Conservation (phyloP, 2,888 invertebrate species). For the Catocala fraxini region DNA sequence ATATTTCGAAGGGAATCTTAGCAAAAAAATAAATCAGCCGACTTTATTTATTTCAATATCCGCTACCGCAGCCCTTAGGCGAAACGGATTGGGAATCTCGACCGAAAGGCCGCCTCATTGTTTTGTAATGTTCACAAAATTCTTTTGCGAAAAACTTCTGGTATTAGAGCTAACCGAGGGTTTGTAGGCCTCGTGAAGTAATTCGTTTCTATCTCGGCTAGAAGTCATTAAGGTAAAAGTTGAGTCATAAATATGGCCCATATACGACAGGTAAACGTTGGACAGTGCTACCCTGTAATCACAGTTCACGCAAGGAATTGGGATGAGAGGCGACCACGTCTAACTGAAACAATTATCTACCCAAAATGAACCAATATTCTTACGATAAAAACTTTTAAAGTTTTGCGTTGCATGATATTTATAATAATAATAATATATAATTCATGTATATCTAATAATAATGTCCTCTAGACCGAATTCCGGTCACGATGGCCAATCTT, state of each 20-base stretch:
- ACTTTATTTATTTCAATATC: constrained; percentile 50
- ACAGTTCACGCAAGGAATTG: constrained; percentile 8
- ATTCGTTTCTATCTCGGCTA: constrained; percentile 18
- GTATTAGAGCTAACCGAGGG: constrained; percentile 20
- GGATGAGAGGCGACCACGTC: constrained; percentile 5
- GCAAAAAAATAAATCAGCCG: constrained; percentile 32
- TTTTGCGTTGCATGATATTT: no score
- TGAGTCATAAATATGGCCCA: constrained; percentile 34
- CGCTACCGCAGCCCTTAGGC: constrained; percentile 16
- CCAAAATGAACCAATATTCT: not conserved
- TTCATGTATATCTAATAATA: no score
- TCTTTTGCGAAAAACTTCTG: constrained; percentile 14
- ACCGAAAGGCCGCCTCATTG: not conserved
- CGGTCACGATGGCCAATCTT: no score
- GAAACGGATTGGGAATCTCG: constrained; percentile 20
- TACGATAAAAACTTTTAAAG: no score
- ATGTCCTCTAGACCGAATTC: no score
- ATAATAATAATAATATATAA: no score
- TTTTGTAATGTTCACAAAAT: constrained; percentile 15
- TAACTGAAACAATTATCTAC: constrained; percentile 1
- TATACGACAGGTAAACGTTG: constrained; percentile 37
- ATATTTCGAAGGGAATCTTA: constrained; percentile 7
- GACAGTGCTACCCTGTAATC: constrained; percentile 15
- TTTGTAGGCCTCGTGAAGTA: not conserved
- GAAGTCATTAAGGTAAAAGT: constrained; percentile 28